phyloP scores from a whole-genome alignment of 1,140 invertebrate genomes.

The Drosophila arawakana region DNA sequence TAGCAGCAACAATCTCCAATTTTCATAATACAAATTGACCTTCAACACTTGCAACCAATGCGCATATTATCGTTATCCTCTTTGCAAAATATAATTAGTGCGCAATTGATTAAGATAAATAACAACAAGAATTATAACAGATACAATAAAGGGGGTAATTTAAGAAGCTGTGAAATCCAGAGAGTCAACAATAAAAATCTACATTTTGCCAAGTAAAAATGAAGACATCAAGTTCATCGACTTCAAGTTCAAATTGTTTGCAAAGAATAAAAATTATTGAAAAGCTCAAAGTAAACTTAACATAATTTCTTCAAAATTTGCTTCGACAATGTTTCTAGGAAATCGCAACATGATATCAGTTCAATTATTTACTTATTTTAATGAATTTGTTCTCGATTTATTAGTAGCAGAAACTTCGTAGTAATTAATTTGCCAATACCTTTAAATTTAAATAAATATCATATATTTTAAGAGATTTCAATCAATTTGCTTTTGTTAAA shows the following conservation, averaged over 20 bases:
- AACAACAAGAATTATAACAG: not conserved
- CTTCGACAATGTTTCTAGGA: too few species aligned
- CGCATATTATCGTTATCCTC: constrained; percentile 45
- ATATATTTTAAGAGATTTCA: too few species aligned
- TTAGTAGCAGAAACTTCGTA: not conserved
- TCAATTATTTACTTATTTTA: not conserved
- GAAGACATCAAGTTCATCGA: too few species aligned
- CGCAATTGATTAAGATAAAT: constrained; percentile 51
- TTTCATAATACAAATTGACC: constrained; percentile 36
- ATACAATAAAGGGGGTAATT: not conserved
- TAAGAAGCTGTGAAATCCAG: not conserved
- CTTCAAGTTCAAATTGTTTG: too few species aligned
- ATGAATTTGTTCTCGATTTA: not conserved
- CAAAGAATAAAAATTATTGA: too few species aligned
- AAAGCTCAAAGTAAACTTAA: not conserved
- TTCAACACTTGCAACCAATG: constrained; percentile 53
- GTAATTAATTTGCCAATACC: not conserved
- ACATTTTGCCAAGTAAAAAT: not conserved
- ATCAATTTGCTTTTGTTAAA: too few species aligned
- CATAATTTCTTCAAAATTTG: not conserved
- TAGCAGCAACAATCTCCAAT: constrained; percentile 1
- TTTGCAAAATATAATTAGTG: constrained; percentile 52
- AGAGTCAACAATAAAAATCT: not conserved
- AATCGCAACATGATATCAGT: too few species aligned
- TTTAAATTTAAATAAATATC: not conserved